Conservation (phyloP, 2,888 invertebrate genomes). For the Drosophila nigricruria region DNA sequence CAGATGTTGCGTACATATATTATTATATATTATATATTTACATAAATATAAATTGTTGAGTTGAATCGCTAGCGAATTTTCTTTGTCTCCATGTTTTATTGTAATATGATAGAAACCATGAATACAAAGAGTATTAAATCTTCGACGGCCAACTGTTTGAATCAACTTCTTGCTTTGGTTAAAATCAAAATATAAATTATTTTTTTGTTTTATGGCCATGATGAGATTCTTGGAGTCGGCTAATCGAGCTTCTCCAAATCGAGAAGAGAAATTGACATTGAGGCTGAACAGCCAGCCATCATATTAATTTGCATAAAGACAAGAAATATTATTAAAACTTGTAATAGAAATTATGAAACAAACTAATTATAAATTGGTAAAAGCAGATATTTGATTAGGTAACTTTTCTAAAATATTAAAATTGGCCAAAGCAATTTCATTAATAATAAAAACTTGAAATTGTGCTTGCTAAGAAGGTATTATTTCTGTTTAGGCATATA, state of each 20-base stretch:
- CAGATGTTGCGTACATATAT: neutral
- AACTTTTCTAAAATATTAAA: constrained; percentile 10
- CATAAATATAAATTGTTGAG: neutral
- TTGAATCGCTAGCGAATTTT: neutral
- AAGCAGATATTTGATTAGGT: constrained; percentile 12
- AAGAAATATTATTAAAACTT: constrained; percentile 15
- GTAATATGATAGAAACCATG: neutral
- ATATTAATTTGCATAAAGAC: constrained; percentile 30
- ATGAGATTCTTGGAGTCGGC: constrained; percentile 17
- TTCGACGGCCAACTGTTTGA: neutral
- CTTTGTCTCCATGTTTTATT: neutral
- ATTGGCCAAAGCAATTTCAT: neutral
- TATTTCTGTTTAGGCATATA: neutral
- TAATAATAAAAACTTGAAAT: neutral
- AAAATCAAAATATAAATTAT: constrained; percentile 34
- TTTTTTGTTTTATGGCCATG: neutral
- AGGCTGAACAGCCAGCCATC: neutral
- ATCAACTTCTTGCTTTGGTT: constrained; percentile 4
- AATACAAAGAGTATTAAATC: constrained; percentile 3
- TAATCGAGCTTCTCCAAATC: constrained; percentile 1
- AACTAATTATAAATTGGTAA: constrained; percentile 35
- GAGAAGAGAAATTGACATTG: neutral
- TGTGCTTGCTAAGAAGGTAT: neutral
- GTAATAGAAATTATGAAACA: constrained; percentile 1
- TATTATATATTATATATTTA: neutral